Conservation (phyloP, 1,140 invertebrate genomes). For the Bathynomus jamesi region DNA sequence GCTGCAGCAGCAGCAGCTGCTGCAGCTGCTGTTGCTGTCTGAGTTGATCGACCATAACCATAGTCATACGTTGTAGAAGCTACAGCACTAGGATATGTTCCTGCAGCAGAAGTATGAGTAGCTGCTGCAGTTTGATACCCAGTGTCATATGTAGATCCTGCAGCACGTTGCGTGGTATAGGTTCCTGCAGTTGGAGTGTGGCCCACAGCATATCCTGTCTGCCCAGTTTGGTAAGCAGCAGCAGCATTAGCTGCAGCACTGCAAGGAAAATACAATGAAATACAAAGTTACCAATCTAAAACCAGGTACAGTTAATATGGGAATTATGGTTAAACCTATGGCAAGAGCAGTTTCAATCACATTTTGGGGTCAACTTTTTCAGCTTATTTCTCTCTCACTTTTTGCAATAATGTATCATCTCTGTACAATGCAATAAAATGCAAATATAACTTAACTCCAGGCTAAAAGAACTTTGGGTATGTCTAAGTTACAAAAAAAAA, state of each 20-base stretch:
- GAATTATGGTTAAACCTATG: too few species aligned
- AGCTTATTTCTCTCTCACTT: too few species aligned
- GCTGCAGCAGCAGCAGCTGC: constrained; percentile 55
- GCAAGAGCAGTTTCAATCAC: too few species aligned
- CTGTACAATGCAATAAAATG: too few species aligned
- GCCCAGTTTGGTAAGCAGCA: constrained; percentile 63
- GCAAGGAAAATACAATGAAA: constrained; percentile 2
- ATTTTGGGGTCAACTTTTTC: too few species aligned
- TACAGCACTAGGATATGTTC: constrained; percentile 44
- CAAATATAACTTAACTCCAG: too few species aligned
- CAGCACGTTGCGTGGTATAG: constrained; percentile 64
- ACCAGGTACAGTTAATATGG: too few species aligned
- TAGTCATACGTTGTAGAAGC: constrained; percentile 54
- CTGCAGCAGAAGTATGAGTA: constrained; percentile 40
- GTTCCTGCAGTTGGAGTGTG: constrained; percentile 58
- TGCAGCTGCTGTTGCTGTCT: constrained; percentile 52
- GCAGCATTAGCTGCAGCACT: constrained; percentile 46
- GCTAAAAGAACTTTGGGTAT: too few species aligned
- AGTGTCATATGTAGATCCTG: constrained; percentile 61
- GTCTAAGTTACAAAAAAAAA: too few species aligned
- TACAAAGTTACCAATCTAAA: too few species aligned
- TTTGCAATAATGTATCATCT: too few species aligned
- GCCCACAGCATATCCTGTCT: constrained; percentile 73
- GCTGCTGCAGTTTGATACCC: constrained; percentile 51
- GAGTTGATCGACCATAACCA: constrained; percentile 57